phyloP scores from a whole-genome alignment of 37 sponge, comb jelly and placozoan genomes.

The Trichoplax adhaerens region DNA sequence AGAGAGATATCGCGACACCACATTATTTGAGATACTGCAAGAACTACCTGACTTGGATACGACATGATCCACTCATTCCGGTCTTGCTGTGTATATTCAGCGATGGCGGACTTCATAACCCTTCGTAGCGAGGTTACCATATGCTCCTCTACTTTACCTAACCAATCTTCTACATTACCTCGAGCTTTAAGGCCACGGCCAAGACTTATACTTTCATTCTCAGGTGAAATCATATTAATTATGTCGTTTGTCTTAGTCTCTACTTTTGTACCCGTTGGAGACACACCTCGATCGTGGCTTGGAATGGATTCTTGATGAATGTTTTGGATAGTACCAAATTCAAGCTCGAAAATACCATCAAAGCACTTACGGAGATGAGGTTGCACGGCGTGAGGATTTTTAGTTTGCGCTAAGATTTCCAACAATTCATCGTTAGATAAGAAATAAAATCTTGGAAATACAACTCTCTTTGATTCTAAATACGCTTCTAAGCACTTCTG shows the following conservation, averaged over 20 bases:
- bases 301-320: neutral
- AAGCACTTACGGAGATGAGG: conserved; percentile 98
- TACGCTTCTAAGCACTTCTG: conserved; percentile 98
- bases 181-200: conserved; percentile 44
- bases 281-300: conserved; percentile 15
- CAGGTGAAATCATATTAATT: conserved; percentile 87
- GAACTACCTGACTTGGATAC: conserved; percentile 40
- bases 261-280: conserved; percentile 32
- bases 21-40: conserved; percentile 96
- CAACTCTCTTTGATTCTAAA: conserved; percentile 76
- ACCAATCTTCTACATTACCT: conserved; percentile 94
- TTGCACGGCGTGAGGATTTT: conserved; percentile 93
- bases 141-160: conserved; percentile 78
- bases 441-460: conserved; percentile 89
- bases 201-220: conserved; percentile 34
- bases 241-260: conserved; percentile 63
- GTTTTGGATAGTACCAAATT: conserved; percentile 58
- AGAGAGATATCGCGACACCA: conserved; percentile 88
- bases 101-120: conserved; percentile 71
- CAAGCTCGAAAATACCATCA: conserved; percentile 84
- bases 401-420: conserved; percentile 92
- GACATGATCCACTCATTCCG: conserved; percentile 74
- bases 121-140: conserved; percentile 76
- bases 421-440: conserved; percentile 95
- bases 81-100: conserved; percentile 60